A percentile compares a stretch with the other conserved stretches of the same genome.
phyloP scores from a whole-genome alignment of 2,113 vertebrate genomes.

The Daubentonia madagascariensis region DNA sequence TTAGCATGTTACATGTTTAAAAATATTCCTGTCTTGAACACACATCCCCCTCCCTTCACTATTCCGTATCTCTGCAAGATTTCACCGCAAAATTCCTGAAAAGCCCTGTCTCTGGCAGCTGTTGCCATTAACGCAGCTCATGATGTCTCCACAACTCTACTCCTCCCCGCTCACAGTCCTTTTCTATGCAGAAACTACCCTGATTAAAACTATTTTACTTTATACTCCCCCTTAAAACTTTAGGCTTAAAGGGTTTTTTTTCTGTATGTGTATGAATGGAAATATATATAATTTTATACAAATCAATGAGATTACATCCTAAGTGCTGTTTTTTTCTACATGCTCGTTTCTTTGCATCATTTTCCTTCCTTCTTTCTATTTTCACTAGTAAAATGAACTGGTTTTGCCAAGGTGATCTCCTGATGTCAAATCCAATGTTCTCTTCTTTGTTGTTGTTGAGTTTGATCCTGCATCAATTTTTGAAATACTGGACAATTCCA shows the following conservation, averaged over 20 bases:
- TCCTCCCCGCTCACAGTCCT: background rate
- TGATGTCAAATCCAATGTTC: background rate
- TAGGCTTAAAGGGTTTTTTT: background rate
- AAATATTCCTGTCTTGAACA: background rate
- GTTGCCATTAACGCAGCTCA: background rate
- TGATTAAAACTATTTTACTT: background rate
- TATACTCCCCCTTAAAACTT: background rate
- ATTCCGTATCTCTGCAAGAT: background rate
- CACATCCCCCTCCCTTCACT: background rate
- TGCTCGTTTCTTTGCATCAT: background rate
- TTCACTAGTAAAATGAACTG: background rate
- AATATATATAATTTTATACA: background rate
- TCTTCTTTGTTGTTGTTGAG: background rate
- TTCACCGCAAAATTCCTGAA: background rate
- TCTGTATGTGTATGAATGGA: background rate
- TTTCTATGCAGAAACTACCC: background rate
- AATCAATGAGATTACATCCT: background rate
- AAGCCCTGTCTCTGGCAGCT: background rate
- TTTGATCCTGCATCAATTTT: background rate
- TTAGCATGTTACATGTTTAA: background rate
- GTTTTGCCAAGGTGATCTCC: background rate
- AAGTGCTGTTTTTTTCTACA: background rate
- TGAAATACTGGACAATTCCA: background rate
- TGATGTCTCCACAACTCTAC: background rate
- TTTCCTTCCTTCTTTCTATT: background rate